Base-by-base conservation (phyloP, 2,113 vertebrate genomes). In the Galemys pyrenaicus region DNA sequence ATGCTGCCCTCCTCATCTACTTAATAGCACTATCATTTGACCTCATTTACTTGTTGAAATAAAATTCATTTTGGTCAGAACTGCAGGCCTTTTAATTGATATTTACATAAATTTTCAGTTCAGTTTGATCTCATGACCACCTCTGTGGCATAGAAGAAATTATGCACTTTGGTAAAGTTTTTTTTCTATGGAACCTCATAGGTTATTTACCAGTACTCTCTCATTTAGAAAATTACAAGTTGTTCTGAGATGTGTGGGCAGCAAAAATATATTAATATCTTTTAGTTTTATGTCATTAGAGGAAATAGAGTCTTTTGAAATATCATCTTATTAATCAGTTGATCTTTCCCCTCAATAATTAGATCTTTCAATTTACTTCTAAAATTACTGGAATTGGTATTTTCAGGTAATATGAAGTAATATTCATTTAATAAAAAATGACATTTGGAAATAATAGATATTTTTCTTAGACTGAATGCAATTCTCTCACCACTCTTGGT, bases 351-450 rank as follows among this genome's bases (percentile, higher is more conserved):
- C 96, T 98, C 77, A 84, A 83, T 93, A 96, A 97, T 91, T 96
- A 92, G 75, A 95, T 97, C 75, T 37, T 73, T 62, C 92, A 96
- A 96, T 94, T 97, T 96, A 86, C 74, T 96, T 81, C 75, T 95
- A 94, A 97, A 98, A 83, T 95, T 94, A 88, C 84, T 96, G 86
- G 93, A 97, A 97, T 94, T 97, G 39, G 24, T 95, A 92, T 92
- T 96, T 0, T 97, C 92, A 97, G 94, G 87, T 96, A 97, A 93
- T 97, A 97, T 93, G 89, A 97, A 93, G 41, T 92, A 75, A 87
- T 98, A 96, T 95, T 87, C 70, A 90, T 64, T 94, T 90, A 88
- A 94, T 93, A 91, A 93, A 91, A 92, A 93, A 92, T 80, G 96
- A 97, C 95, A 94, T 49, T 84, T 56, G 9, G 91, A 94, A 96